A percentile compares a stretch with the other conserved stretches of the same genome.
Conservation (phyloP, 2,113 vertebrate species). For the Cathartes aura region DNA sequence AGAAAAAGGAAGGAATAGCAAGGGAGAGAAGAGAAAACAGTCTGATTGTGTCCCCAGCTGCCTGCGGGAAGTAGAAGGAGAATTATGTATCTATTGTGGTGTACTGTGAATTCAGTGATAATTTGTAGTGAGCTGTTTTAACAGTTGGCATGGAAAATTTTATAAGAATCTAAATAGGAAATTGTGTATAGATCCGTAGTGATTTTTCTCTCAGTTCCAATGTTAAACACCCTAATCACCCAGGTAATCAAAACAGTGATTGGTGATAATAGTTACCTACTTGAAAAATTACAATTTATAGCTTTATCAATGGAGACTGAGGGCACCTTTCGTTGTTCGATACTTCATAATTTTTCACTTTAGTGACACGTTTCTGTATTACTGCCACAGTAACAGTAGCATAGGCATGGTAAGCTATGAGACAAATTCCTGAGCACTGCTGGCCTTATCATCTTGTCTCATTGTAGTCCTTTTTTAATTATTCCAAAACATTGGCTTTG, state of each 20-base stretch:
- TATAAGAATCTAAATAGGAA: background rate
- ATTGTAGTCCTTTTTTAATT: background rate
- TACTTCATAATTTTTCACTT: background rate
- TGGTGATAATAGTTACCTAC: background rate
- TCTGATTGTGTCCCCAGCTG: background rate
- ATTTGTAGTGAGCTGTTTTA: background rate
- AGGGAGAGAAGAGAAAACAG: background rate
- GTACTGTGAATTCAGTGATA: background rate
- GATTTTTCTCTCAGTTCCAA: background rate
- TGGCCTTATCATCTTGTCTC: background rate
- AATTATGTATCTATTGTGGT: background rate
- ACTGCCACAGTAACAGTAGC: background rate
- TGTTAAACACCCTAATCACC: background rate
- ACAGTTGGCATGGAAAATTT: background rate
- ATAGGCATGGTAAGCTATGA: background rate
- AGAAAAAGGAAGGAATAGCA: background rate
- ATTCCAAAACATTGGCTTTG: background rate
- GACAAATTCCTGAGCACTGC: background rate
- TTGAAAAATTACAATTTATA: background rate
- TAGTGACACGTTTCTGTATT: background rate
- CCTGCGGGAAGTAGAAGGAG: background rate
- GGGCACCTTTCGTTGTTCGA: background rate
- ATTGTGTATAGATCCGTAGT: background rate
- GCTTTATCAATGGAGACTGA: background rate
- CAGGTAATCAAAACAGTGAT: background rate